Conservation (phyloP, 2,888 invertebrate species). For the Hyposoter didymator region DNA sequence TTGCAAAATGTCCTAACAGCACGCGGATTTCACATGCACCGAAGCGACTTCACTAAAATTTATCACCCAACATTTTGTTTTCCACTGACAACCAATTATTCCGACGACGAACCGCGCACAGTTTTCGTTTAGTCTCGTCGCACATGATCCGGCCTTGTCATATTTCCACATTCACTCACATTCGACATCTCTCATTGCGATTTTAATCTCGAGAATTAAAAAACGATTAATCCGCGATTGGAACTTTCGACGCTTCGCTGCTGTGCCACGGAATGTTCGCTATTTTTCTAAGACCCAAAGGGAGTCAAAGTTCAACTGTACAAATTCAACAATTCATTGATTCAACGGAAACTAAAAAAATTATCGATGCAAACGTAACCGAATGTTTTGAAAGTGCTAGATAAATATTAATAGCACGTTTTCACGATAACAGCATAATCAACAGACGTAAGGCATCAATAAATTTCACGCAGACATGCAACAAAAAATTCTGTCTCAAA, state of each 20-base stretch:
- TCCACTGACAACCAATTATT: slow-evolving; percentile 29
- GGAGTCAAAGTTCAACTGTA: slow-evolving; percentile 19
- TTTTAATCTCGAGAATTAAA: neutral
- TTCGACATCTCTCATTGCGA: neutral
- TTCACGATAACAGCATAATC: slow-evolving; percentile 33
- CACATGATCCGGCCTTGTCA: slow-evolving; percentile 11
- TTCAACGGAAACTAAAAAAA: slow-evolving; percentile 33
- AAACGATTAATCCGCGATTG: neutral
- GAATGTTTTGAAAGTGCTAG: slow-evolving; percentile 1
- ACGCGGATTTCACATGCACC: slow-evolving; percentile 5
- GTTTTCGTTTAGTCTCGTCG: slow-evolving; percentile 2
- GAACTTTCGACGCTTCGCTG: neutral
- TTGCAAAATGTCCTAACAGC: slow-evolving; percentile 28
- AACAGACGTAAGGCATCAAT: slow-evolving; percentile 36
- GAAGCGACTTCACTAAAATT: slow-evolving; percentile 11
- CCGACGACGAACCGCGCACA: slow-evolving; percentile 24
- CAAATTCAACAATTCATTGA: slow-evolving; percentile 44
- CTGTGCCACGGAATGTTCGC: slow-evolving; percentile 32
- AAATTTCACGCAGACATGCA: neutral
- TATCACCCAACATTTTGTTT: slow-evolving; percentile 36
- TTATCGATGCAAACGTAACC: neutral
- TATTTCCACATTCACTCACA: neutral
- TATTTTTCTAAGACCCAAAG: neutral
- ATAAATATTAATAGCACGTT: slow-evolving; percentile 35
- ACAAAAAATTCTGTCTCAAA: slow-evolving; percentile 33